Evolutionary conservation across 2,888 invertebrate genomes (phyloP).

Genomic region (Rhamphomyia laevipes): DNA sequence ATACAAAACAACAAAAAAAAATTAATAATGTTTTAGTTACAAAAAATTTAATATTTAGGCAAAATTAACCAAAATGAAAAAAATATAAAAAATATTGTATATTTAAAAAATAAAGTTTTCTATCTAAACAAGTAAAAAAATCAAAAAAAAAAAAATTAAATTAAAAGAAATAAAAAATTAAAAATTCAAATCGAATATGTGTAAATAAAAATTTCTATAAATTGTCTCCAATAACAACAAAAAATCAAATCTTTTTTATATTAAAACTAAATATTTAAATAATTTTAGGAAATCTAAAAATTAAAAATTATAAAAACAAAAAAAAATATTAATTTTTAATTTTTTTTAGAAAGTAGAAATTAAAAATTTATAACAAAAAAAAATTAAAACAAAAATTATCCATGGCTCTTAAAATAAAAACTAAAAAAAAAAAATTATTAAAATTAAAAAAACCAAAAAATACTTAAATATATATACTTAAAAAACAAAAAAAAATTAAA

Average conservation of each 20-base stretch:
- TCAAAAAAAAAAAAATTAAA: constrained; percentile 11
- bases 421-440: constrained; percentile 8
- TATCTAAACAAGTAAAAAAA: constrained; percentile 11
- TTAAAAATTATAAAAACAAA: constrained; percentile 2
- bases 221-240: constrained; percentile 15
- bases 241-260: constrained; percentile 14
- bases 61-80: constrained; percentile 17
- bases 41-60: constrained; percentile 9
- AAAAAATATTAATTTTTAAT: constrained; percentile 12
- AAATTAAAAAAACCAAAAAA: constrained; percentile 1
- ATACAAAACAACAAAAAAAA: constrained; percentile 28
- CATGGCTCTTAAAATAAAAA: constrained; percentile 14
- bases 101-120: constrained; percentile 10
- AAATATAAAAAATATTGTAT: constrained; percentile 9
- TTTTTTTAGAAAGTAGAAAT: constrained; percentile 11
- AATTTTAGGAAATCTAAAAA: no score
- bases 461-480: not conserved
- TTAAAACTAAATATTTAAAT: not conserved
- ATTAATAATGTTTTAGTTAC: constrained; percentile 14
- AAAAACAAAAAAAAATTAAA: no score
- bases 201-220: constrained; percentile 20
- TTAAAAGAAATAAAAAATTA: not conserved
- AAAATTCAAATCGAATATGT: constrained; percentile 4
- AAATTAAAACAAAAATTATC: constrained; percentile 11
- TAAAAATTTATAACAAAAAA: constrained; percentile 4